Evolutionary conservation across 2,888 invertebrate genomes (phyloP).

Genomic region (Cacoxenus indagator): DNA sequence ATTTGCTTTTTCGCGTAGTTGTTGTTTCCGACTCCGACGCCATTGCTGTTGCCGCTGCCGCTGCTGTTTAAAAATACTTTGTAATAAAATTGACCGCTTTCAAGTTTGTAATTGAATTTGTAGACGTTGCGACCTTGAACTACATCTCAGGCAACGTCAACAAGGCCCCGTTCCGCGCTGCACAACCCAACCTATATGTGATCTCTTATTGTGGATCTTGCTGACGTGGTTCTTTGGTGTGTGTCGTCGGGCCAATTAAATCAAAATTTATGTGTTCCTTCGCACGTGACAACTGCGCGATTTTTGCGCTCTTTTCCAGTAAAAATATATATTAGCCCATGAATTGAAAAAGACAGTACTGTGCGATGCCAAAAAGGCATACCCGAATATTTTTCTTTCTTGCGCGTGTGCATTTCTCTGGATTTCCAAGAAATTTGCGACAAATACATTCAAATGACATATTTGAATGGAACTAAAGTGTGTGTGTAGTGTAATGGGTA

Average conservation of each 20-base stretch:
- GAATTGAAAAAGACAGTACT: background rate
- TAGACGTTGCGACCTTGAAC: background rate
- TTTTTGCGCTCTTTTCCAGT: background rate
- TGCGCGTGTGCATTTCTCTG: no score
- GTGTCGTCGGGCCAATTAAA: background rate
- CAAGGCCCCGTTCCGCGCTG: no score
- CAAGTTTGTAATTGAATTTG: background rate
- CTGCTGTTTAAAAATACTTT: constrained; percentile 44
- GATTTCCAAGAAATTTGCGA: no score
- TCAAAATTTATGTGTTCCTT: background rate
- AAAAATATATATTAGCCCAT: background rate
- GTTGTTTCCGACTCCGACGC: no score
- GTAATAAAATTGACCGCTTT: constrained; percentile 9
- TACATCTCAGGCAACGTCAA: background rate
- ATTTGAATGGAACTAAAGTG: no score
- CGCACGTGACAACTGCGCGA: background rate
- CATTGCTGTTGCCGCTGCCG: constrained; percentile 24
- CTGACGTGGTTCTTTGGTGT: background rate
- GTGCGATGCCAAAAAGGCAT: no score
- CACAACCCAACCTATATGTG: no score
- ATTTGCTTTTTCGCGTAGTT: constrained; percentile 31
- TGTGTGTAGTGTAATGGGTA: no score
- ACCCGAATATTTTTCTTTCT: no score
- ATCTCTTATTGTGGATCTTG: no score
- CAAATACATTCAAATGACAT: no score